Evolutionary conservation across 2,797 vertebrate species (phyloP), one percentile per base, ranked within the genome.

Genomic region (Numenius phaeopus): DNA sequence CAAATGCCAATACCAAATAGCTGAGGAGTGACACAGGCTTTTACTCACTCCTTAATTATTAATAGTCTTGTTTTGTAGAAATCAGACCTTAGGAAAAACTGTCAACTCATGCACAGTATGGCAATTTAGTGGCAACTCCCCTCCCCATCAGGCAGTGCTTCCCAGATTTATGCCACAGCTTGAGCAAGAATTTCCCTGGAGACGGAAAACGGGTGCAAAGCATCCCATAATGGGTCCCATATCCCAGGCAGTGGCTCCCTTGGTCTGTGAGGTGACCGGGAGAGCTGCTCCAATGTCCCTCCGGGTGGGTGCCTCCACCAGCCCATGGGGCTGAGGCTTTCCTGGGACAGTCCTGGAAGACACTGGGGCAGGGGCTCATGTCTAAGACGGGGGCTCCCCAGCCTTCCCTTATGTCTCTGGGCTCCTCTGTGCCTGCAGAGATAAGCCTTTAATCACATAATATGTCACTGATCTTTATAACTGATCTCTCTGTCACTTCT

Each of bases 11-110:
- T 96, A 89, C 50, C 78, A 96, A 95, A 94, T 82, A 94, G 86
- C 12, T 23, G 65, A 96, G 67, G 37, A 96, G n/a, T 94, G 94
- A 92, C 95, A 96, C 55, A 44, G 66, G 90, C 78, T 89, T 96
- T 97, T 95, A 96, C 47, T 96, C 92, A 96, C n/a, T 76, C 64
- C 42, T 94, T 95, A 94, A 97, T 95, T 92, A 96, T 96, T 95
- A 89, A 96, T 92, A 89, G 78, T 30, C 87, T 92, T 96, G 83
- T 93, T 96, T 95, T 82, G 58, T 77, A 92, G 89, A 94, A 93
- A 92, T 89, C 81, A 87, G 94, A 80, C 17, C 62, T 77, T 44
- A 84, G 62, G 62, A 94, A 95, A 96, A 84, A 10, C 70, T 90
- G 77, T 90, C 88, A 93, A 3, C 17, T 73, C 67, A 69, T n/a